phyloP scores from a whole-genome alignment of 2,888 invertebrate genomes.

The Erpobdella octoculata region DNA sequence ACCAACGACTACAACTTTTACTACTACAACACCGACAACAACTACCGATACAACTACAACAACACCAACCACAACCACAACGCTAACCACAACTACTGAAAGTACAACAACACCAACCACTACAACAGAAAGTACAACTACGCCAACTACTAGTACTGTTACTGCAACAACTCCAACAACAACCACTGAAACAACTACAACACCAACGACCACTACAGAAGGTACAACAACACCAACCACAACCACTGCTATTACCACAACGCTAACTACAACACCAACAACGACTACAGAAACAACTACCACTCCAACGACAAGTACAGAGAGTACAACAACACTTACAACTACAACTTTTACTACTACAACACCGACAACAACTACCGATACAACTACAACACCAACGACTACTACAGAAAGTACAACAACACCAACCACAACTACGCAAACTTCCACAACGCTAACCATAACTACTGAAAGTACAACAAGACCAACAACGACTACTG shows the following conservation, averaged over 20 bases:
- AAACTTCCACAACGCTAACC: background rate
- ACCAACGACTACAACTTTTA: too few species aligned
- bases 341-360: background rate
- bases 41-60: too few species aligned
- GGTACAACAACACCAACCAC: background rate
- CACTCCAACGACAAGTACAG: background rate
- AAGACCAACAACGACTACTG: background rate
- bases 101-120: background rate
- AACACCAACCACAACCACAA: too few species aligned
- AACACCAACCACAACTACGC: background rate
- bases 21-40: too few species aligned
- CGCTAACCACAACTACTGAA: background rate
- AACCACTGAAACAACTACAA: background rate
- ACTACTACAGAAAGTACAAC: background rate
- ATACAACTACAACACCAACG: background rate
- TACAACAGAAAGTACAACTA: background rate
- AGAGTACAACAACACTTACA: constrained; percentile 4
- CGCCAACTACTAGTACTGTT: background rate
- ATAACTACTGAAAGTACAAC: background rate
- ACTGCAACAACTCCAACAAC: background rate
- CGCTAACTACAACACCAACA: background rate
- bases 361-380: background rate
- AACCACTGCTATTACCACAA: too few species aligned
- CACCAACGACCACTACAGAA: background rate
- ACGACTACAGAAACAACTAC: background rate